phyloP scores from a whole-genome alignment of 2,113 vertebrate genomes.

The Setophaga kirtlandii region DNA sequence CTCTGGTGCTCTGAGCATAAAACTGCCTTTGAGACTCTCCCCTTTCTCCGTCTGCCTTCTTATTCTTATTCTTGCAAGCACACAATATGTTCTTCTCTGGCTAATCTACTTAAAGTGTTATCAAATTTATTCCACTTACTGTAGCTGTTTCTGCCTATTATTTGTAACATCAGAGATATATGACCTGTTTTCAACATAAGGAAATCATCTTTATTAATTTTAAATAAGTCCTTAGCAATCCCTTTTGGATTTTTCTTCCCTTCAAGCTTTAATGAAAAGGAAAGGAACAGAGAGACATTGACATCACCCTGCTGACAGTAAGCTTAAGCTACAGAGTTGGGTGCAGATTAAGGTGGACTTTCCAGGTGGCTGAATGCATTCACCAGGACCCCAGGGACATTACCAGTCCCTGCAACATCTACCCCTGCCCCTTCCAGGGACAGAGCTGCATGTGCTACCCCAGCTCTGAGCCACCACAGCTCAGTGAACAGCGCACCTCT shows the following conservation, averaged over 20 bases:
- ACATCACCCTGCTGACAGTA: not conserved
- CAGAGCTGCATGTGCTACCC: not conserved
- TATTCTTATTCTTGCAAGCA: not conserved
- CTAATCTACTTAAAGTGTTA: constrained; percentile 30
- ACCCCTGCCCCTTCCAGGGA: not conserved
- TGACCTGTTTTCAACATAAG: not conserved
- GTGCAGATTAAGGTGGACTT: not conserved
- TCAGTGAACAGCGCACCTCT: not conserved
- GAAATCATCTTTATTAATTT: constrained; percentile 5
- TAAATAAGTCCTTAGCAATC: not conserved
- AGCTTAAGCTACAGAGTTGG: not conserved
- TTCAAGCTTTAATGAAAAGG: not conserved
- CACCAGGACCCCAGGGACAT: not conserved
- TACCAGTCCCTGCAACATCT: not conserved
- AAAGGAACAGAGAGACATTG: not conserved
- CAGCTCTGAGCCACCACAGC: not conserved
- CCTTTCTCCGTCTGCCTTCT: not conserved
- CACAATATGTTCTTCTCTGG: not conserved
- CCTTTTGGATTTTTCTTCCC: not conserved
- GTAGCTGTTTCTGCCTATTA: not conserved
- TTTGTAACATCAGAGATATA: not conserved
- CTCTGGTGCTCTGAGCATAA: not conserved
- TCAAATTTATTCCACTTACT: constrained; percentile 10
- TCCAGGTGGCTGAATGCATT: not conserved
- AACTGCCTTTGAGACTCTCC: not conserved